Base-by-base conservation (phyloP, 2,797 vertebrate species). In the Diceros bicornis region DNA sequence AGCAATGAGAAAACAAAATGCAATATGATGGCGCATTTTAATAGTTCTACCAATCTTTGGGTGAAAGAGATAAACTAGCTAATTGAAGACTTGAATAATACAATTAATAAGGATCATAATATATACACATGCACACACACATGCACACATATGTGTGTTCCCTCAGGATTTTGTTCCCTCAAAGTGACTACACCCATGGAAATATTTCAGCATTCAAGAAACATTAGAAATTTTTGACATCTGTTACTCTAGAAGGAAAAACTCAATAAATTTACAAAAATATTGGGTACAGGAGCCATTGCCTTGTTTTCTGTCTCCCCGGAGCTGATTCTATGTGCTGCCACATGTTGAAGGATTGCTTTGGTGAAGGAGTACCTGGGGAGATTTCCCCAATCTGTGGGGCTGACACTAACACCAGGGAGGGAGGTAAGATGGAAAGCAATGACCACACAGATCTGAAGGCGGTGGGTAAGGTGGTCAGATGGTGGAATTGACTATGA, bases 341-440 rank as follows among this genome's bases (percentile, higher is more conserved):
- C 52, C 37, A 23, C 8, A 1, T 4, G 1, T 4, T 0, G 2
- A 23, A 21, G 10, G 10, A 0, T 2, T 52, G 57, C 25, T 12
- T 3, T 1, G 41, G 47, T 37, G 21, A 61, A 21, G 27, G 4
- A 21, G 59, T 25, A 4, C 7, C 0, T 44, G 23, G 91, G n/a
- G 16, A 18, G 21, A 23, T 2, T 12, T 62, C 37, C 4, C 0
- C 1, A 7, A n/a, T 23, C 0, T 0, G 12, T 0, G 16, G 14
- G 29, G 84, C 27, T 6, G 23, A 37, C 7, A 8, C 16, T 14
- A 61, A 1, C 10, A 47, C 16, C 50, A 6, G 0, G 10, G n/a
- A 61, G 13, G 29, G 23, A 69, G 47, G 2, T 21, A 1, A 11
- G 37, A 5, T n/a, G 72, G 55, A 50, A 16, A 12, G 18, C 23